Conservation (phyloP, 2,797 vertebrate genomes). For the Hippocampus kuda region DNA sequence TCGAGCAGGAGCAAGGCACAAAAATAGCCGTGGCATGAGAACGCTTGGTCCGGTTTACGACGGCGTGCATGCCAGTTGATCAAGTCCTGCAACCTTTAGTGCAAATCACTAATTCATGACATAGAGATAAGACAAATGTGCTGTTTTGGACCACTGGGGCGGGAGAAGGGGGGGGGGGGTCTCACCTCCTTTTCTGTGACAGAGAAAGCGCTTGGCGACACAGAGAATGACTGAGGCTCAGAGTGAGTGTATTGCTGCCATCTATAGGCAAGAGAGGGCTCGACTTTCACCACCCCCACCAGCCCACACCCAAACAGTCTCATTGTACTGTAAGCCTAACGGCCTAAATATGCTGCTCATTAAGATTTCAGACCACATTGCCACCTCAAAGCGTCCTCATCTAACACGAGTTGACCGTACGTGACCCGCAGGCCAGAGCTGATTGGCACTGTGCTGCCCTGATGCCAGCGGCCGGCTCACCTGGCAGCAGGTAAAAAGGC, state of each 20-base stretch:
- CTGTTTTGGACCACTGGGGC: neutral
- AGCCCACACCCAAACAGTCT: neutral
- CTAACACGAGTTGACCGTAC: conserved; percentile 24
- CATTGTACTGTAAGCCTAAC: neutral
- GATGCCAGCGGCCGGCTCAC: conserved; percentile 36
- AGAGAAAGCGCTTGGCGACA: neutral
- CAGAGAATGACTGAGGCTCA: neutral
- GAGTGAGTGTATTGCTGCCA: conserved; percentile 57
- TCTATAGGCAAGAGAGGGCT: conserved; percentile 44
- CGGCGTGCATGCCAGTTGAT: conserved; percentile 5
- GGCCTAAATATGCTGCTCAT: conserved; percentile 14
- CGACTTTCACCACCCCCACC: neutral
- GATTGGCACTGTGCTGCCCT: conserved; percentile 48
- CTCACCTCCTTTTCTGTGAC: neutral
- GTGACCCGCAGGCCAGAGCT: conserved; percentile 36
- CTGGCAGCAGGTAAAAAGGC: conserved; percentile 37
- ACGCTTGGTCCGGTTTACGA: conserved; percentile 14
- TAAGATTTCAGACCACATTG: conserved; percentile 17
- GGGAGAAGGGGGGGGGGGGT: neutral
- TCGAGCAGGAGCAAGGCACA: neutral
- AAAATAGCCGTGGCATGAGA: neutral
- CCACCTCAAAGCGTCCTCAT: conserved; percentile 12
- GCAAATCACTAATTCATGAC: conserved; percentile 4
- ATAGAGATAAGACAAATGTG: neutral
- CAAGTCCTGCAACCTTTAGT: conserved; percentile 1